Base-by-base conservation (phyloP, 2,888 invertebrate genomes). In the Acleris cristana region DNA sequence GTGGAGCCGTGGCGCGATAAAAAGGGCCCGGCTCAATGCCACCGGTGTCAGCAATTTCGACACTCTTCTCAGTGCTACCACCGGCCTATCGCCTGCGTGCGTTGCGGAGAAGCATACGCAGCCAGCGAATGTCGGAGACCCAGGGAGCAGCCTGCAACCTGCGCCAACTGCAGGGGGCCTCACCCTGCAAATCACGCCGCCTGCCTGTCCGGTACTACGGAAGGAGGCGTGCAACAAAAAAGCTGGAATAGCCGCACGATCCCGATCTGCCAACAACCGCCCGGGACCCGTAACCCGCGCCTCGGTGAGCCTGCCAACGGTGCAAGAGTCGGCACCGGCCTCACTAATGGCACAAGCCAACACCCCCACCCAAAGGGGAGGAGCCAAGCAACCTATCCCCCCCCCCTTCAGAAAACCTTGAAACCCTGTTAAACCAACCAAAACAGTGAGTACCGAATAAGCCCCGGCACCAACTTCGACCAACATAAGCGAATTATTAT, bases 11-110 rank as follows among this genome's bases (percentile, higher is more conserved):
- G n/a, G n/a, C n/a, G n/a, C n/a, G n/a, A n/a, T n/a, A n/a, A n/a
- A n/a, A n/a, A n/a, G n/a, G n/a, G n/a, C n/a, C n/a, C n/a, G 8
- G 45, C 45, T 4, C 21, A 45, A 3, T 1, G 57, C 23, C 57
- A 57, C 23, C 19, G 57, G 1, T 57, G 57, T 16, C 56, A 23
- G 16, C 44, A 19, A 5, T 57, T 57, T n/a, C 0, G 57, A 2
- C 57, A 57, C 45, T 34, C 34, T 16, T 60, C 62, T 0, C 5
- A 18, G 2, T 53, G 62, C 45, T 62, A 54, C 54, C 53, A 62
- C 14, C 52, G 53, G 3, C 40, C 23, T 1, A 16, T n/a, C 7
- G 40, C 23, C 12, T 61, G 53, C 53, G 61, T 61, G 3, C 52
- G 55, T 16, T 63, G 62, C 16, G 55, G 48, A 0, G 62, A 18